Evolutionary conservation across 2,113 vertebrate species (phyloP), one percentile per base, ranked within the genome.

Genomic region (Tyrannus savana): DNA sequence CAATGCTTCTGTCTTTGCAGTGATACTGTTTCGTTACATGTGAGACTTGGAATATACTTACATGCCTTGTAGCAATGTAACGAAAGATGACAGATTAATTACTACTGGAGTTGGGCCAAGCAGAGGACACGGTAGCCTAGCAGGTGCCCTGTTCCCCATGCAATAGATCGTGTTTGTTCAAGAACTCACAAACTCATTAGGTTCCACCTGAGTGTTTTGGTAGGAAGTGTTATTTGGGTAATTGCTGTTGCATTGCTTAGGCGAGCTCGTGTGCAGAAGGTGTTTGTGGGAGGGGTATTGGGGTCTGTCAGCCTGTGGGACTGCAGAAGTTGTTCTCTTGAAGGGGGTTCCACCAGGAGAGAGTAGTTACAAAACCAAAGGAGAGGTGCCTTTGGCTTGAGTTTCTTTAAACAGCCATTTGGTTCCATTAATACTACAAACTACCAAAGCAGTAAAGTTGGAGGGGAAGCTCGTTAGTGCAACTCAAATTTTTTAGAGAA

Each of bases 61-160:
- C 84, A 79, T 90, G 78, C 80, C 78, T 91, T 24, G 2, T 50
- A 91, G 84, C 49, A 3, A 76, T n/a, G 23, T 97, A 97, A 97
- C 55, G 3, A 89, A 94, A 95, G 67, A 93, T 97, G 97, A 97
- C 95, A 96, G 89, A 87, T 97, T 97, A 96, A 97, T 98, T 97
- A 96, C 77, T 75, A 5, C 13, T 97, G 97, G 96, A 95, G 44
- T 2, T 74, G 14, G 47, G 95, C 95, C 97, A 97, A 90, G 67
- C 25, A n/a, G 76, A 92, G 50, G 87, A 94, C 92, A 71, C 3
- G 35, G 82, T 58, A 35, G 93, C 94, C 90, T 58, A 94, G 90
- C 95, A 93, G 90, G 93, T 17, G 25, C 66, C 91, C 93, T 4
- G 1, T 76, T 94, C 59, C 86, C 91, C 30, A 5, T 88, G 73